Evolutionary conservation across 2,888 invertebrate genomes (phyloP).

Genomic region (Polia nebulosa): DNA sequence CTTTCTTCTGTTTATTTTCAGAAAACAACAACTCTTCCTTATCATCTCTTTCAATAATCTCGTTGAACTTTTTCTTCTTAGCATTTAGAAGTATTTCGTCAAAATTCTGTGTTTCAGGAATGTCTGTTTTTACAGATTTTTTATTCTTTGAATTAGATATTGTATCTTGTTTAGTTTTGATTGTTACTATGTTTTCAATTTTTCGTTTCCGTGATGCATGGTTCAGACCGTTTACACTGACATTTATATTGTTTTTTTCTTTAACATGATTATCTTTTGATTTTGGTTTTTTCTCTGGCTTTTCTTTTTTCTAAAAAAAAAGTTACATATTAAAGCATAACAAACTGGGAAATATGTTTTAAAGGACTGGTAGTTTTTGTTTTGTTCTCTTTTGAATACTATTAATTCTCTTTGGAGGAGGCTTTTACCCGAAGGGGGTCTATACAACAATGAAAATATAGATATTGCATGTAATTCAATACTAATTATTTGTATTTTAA

Average conservation of each 20-base stretch:
- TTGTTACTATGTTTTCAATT: slow-evolving; percentile 38
- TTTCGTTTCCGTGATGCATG: slow-evolving; percentile 52
- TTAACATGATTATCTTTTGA: slow-evolving; percentile 42
- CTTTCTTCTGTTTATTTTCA: slow-evolving; percentile 63
- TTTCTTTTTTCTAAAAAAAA: slow-evolving; percentile 50
- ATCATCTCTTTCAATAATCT: slow-evolving; percentile 73
- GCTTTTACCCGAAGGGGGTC: too few relatives aligned
- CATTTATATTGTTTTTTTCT: slow-evolving; percentile 36
- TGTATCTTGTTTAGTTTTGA: slow-evolving; percentile 51
- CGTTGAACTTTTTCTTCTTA: slow-evolving; percentile 79
- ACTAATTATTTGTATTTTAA: too few relatives aligned
- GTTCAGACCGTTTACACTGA: slow-evolving; percentile 36
- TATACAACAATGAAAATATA: too few relatives aligned
- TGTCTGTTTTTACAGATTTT: slow-evolving; percentile 57
- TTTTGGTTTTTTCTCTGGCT: slow-evolving; percentile 12
- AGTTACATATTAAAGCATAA: background rate
- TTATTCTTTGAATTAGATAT: slow-evolving; percentile 49
- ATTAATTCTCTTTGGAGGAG: too few relatives aligned
- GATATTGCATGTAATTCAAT: too few relatives aligned
- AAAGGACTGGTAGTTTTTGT: too few relatives aligned
- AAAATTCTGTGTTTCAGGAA: slow-evolving; percentile 73
- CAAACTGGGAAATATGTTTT: too few relatives aligned
- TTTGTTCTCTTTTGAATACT: too few relatives aligned
- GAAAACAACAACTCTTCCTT: slow-evolving; percentile 71
- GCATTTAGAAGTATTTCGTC: slow-evolving; percentile 78